phyloP scores from a whole-genome alignment of 2,797 vertebrate species.

The Xiphophorus birchmanni region DNA sequence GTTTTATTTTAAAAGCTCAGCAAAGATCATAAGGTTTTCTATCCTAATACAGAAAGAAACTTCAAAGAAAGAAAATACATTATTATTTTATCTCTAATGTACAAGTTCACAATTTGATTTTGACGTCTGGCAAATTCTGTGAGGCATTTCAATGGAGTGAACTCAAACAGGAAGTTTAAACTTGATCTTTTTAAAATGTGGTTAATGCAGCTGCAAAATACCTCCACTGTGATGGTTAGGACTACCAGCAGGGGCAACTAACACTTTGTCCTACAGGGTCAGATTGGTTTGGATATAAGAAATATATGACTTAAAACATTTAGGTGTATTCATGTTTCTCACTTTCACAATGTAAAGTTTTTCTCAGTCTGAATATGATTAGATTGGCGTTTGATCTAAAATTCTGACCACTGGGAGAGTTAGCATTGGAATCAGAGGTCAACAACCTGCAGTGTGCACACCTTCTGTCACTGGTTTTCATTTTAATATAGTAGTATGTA shows the following conservation, averaged over 20 bases:
- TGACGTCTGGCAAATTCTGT: neutral
- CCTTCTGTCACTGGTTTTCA: conserved; percentile 5
- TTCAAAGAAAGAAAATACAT: neutral
- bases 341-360: neutral
- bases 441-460: neutral
- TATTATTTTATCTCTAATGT: neutral
- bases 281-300: neutral
- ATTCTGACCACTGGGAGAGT: neutral
- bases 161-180: neutral
- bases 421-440: neutral
- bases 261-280: neutral
- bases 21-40: neutral
- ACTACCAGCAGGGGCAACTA: neutral
- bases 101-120: neutral
- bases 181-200: neutral
- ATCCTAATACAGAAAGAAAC: neutral
- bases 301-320: neutral
- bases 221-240: neutral
- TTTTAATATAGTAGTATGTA: neutral
- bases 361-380: neutral
- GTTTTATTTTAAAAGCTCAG: neutral
- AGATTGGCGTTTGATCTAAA: neutral
- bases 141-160: neutral
- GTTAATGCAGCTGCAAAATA: neutral
- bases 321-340: neutral